Conservation (phyloP, 2,113 vertebrate species). For the Brevimyrus niger region DNA sequence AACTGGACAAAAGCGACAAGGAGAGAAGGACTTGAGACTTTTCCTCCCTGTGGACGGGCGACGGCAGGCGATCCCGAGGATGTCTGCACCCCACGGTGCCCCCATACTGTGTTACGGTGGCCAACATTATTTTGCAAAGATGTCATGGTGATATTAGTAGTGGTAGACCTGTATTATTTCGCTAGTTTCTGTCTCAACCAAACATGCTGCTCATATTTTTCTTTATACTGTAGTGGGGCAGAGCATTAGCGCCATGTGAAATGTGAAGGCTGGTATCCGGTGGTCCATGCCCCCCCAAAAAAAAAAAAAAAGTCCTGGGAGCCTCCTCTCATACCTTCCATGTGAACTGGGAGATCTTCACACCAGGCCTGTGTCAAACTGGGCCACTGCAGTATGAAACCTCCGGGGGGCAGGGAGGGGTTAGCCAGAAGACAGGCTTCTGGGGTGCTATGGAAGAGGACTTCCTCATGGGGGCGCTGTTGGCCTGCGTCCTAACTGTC, state of each 20-base stretch:
- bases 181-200: constrained; percentile 53
- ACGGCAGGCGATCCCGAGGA: not conserved
- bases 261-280: constrained; percentile 15
- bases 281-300: not conserved
- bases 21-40: not conserved
- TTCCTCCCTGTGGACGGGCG: not conserved
- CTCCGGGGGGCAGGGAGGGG: not conserved
- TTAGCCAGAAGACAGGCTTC: not conserved
- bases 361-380: not conserved
- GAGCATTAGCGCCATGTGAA: not conserved
- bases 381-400: not conserved
- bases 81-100: not conserved
- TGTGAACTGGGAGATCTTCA: not conserved
- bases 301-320: not conserved
- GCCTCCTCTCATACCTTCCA: not conserved
- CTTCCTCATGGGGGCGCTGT: not conserved
- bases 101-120: constrained; percentile 40
- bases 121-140: constrained; percentile 47
- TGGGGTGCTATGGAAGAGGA: not conserved
- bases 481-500: not conserved
- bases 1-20: not conserved
- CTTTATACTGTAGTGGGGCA: constrained; percentile 49
- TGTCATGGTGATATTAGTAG: constrained; percentile 37
- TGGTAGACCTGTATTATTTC: constrained; percentile 18
- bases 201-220: constrained; percentile 64